Evolutionary conservation across 2,797 vertebrate genomes (phyloP), one percentile per base, ranked within the genome.

Genomic region (Sylvilagus floridanus): DNA sequence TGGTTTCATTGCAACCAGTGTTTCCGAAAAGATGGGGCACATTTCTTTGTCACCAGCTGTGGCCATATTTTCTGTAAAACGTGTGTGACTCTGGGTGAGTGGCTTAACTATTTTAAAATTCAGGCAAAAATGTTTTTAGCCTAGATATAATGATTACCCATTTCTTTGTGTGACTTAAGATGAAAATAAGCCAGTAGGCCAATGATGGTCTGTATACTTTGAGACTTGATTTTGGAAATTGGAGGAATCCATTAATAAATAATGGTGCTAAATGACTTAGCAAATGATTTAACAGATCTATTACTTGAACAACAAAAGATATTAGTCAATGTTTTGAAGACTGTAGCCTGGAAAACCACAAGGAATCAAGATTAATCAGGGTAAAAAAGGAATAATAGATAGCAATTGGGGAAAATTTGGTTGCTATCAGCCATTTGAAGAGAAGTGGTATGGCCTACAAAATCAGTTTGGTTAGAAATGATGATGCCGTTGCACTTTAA

Each of bases 1-100:
- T 99, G 99, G 99, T 99, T 99, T 98, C 99, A 99, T 91, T 99
- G 99, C 96, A 99, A 99, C 97, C 97, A 96, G 89, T 99, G 99
- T 96, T 99, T 98, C 94, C 95, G 84, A 84, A 98, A 96, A 93
- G 98, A 97, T 35, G 98, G 98, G 1, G 93, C 96, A 1, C 97
- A 96, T 3, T 99, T 99, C 96, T 98, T 98, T 0, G 98, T 99
- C 79, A 99, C 99, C 95, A 99, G 97, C 97, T 99, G 99, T 96
- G 99, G 99, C 83, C 99, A 99, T 97, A 98, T 99, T 97, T 98
- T 98, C 97, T 99, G 99, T 96, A 98, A 99, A 93, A 97, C 97
- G 22, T 99, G 99, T 97, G 95, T 98, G 88, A 98, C 97, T 63
- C 93, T 98, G 79, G 98, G 99, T 99, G 88, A 96, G 97, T 97